Evolutionary conservation across 2,888 invertebrate genomes (phyloP).

Genomic region (Malthinus seriepunctatus): DNA sequence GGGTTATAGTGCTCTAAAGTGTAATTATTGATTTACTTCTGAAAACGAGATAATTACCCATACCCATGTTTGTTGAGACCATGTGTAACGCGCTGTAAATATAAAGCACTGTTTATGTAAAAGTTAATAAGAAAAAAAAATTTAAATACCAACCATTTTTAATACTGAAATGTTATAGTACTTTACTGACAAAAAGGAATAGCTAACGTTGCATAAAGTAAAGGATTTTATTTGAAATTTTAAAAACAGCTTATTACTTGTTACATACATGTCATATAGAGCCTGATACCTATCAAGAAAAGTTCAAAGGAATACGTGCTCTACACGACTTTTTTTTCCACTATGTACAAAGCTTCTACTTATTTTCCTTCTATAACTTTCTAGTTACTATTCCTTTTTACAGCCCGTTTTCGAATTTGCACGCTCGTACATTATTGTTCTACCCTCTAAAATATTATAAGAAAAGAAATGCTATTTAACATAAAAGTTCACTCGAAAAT

Average conservation of each 20-base stretch:
- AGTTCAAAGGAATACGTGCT: conserved; percentile 33
- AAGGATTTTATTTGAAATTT: conserved; percentile 27
- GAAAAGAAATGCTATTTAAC: neutral
- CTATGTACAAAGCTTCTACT: conserved; percentile 15
- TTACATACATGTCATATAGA: conserved; percentile 41
- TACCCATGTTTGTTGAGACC: no score
- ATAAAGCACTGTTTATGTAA: no score
- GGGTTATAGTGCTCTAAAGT: no score
- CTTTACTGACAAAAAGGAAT: conserved; percentile 11
- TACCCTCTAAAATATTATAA: conserved; percentile 13
- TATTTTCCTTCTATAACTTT: conserved; percentile 28
- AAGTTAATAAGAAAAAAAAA: no score
- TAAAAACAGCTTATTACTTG: conserved; percentile 39
- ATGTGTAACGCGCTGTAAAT: no score
- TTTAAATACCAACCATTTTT: no score
- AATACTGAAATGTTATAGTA: neutral
- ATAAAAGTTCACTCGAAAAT: no score
- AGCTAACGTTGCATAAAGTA: conserved; percentile 19
- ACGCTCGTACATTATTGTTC: conserved; percentile 35
- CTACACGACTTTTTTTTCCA: conserved; percentile 13
- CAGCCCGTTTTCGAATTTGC: conserved; percentile 33
- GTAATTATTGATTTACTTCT: no score
- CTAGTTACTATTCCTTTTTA: conserved; percentile 35
- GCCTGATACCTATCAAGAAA: conserved; percentile 38
- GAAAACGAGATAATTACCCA: no score